Evolutionary conservation across 2,888 invertebrate genomes (phyloP).

Genomic region (Zelleria hepariella): DNA sequence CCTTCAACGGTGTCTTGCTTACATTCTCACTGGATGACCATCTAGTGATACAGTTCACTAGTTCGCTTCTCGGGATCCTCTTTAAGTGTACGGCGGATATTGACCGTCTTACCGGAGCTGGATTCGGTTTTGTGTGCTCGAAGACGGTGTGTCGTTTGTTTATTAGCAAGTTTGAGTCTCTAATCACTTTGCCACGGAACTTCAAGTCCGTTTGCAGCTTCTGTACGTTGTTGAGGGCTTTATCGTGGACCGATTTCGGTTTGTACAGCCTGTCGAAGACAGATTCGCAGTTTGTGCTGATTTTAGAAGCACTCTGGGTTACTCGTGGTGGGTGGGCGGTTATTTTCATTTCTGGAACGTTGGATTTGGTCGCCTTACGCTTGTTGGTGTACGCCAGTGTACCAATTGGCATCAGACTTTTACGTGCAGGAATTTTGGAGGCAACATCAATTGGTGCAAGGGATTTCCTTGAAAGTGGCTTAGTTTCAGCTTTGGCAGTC

Average conservation of each 20-base stretch:
- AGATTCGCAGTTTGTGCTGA: constrained; percentile 24
- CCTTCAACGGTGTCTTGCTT: constrained; percentile 33
- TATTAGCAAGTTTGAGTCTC: constrained; percentile 28
- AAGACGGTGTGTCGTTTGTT: constrained; percentile 39
- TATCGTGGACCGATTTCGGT: constrained; percentile 31
- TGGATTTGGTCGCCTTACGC: too few relatives aligned
- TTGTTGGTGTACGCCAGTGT: too few relatives aligned
- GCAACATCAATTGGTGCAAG: not conserved
- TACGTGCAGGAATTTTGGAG: constrained; percentile 15
- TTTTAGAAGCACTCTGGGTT: constrained; percentile 11
- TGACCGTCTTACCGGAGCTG: constrained; percentile 40
- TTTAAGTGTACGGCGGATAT: constrained; percentile 66
- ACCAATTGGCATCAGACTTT: constrained; percentile 22
- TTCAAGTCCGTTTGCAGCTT: constrained; percentile 37
- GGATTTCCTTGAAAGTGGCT: not conserved
- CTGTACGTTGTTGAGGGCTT: constrained; percentile 21
- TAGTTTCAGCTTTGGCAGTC: constrained; percentile 11
- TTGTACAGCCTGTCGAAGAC: constrained; percentile 58
- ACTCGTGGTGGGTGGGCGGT: not conserved
- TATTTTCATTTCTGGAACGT: not conserved
- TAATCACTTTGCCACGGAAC: constrained; percentile 38
- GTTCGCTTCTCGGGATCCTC: constrained; percentile 39
- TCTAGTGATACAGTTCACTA: constrained; percentile 49
- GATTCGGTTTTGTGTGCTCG: constrained; percentile 20
- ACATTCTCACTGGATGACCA: constrained; percentile 58